Percentiles rank a stretch among this genome's conserved stretches.
phyloP scores from a whole-genome alignment of 2,113 vertebrate species.

The Steatornis caripensis region DNA sequence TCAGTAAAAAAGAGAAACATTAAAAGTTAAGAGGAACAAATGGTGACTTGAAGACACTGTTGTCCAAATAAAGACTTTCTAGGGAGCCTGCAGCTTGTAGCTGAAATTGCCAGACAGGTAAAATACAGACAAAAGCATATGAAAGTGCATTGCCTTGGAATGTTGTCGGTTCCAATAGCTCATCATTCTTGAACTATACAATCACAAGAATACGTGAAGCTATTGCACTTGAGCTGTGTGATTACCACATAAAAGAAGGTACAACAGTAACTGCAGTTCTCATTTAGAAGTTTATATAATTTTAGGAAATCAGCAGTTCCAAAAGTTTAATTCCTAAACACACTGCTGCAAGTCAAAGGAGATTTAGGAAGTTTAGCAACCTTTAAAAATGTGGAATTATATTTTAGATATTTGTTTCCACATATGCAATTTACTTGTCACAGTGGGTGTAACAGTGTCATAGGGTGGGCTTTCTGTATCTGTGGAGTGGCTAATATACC shows the following conservation, averaged over 20 bases:
- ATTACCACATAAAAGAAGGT: neutral
- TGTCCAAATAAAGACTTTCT: neutral
- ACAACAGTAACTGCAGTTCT: neutral
- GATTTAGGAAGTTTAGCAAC: neutral
- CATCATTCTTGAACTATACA: neutral
- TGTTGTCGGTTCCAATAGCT: neutral
- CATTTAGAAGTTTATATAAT: neutral
- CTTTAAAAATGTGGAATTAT: neutral
- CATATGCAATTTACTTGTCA: neutral
- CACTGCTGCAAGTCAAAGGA: neutral
- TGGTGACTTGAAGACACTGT: neutral
- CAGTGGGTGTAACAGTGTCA: neutral
- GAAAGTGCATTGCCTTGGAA: neutral
- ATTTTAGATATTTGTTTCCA: neutral
- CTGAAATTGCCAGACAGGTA: neutral
- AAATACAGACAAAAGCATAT: neutral
- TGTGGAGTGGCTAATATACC: neutral
- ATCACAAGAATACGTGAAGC: neutral
- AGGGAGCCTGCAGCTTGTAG: neutral
- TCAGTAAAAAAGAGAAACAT: neutral
- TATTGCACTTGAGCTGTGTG: neutral
- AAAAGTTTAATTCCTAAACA: neutral
- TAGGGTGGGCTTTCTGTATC: neutral
- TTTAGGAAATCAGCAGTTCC: neutral
- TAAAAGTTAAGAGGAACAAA: neutral